Conservation (phyloP, 2,113 vertebrate species). For the Pardalotus punctatus region DNA sequence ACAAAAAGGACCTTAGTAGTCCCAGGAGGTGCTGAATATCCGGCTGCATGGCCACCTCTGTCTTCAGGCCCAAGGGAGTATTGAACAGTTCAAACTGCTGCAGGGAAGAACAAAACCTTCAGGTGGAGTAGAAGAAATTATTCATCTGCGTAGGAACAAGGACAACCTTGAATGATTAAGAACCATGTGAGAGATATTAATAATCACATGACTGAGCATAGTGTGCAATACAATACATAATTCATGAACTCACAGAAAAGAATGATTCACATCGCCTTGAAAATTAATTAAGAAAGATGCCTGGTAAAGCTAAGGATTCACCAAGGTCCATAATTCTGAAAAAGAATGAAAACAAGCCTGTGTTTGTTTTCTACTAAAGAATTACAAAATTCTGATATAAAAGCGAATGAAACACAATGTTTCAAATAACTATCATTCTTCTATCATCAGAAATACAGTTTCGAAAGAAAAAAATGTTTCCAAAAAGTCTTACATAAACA, state of each 20-base stretch:
- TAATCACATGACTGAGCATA: slow-evolving; percentile 45
- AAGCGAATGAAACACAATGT: background rate
- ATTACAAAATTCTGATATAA: background rate
- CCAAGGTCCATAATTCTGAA: background rate
- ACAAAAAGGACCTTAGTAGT: background rate
- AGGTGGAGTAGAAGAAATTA: background rate
- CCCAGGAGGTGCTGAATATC: background rate
- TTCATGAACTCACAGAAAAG: slow-evolving; percentile 35
- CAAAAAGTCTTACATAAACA: background rate
- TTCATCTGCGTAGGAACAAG: background rate
- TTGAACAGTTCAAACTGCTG: background rate
- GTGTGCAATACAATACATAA: slow-evolving; percentile 2
- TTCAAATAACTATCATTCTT: background rate
- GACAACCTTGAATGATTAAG: background rate
- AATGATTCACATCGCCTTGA: slow-evolving; percentile 10
- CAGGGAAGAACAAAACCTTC: background rate
- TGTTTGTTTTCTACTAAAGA: background rate
- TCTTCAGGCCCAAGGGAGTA: background rate
- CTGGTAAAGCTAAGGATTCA: background rate
- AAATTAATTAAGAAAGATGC: slow-evolving; percentile 38
- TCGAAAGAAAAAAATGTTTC: background rate
- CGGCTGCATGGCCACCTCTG: background rate
- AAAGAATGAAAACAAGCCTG: background rate
- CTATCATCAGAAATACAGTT: background rate
- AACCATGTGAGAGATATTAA: background rate